Conservation (phyloP, 2,888 invertebrate genomes). For the Phoronis australis region DNA sequence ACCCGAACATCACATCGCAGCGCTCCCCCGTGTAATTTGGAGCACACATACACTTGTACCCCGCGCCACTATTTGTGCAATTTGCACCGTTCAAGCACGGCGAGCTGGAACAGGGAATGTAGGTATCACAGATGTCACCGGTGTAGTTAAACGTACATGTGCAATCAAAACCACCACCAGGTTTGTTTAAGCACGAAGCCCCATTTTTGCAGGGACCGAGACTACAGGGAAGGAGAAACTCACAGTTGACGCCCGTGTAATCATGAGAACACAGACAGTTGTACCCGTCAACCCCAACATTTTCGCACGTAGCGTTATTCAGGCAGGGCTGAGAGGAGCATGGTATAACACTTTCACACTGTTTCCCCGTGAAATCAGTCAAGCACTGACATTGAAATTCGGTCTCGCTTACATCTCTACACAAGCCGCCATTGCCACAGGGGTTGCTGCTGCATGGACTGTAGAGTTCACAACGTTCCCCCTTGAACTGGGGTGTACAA, state of each 20-base stretch:
- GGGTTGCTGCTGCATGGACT: neutral
- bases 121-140: conserved; percentile 20
- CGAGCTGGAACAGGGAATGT: conserved; percentile 17
- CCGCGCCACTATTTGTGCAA: conserved; percentile 13
- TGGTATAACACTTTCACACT: neutral
- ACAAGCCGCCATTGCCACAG: neutral
- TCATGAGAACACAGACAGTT: neutral
- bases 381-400: neutral
- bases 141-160: conserved; percentile 14
- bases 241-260: neutral
- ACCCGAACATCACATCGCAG: conserved; percentile 18
- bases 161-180: conserved; percentile 5
- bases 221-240: neutral
- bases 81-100: conserved; percentile 25
- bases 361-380: neutral
- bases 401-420: neutral
- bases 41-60: conserved; percentile 13
- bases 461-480: neutral
- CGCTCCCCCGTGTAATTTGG: conserved; percentile 12
- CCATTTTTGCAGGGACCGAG: neutral
- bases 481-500: neutral
- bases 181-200: neutral
- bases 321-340: neutral
- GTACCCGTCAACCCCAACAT: neutral
- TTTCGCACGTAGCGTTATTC: neutral